A percentile compares a stretch with the other conserved stretches of the same genome.
Evolutionary conservation across 2,888 invertebrate genomes (phyloP).

Genomic region (Platypus cylindrus): DNA sequence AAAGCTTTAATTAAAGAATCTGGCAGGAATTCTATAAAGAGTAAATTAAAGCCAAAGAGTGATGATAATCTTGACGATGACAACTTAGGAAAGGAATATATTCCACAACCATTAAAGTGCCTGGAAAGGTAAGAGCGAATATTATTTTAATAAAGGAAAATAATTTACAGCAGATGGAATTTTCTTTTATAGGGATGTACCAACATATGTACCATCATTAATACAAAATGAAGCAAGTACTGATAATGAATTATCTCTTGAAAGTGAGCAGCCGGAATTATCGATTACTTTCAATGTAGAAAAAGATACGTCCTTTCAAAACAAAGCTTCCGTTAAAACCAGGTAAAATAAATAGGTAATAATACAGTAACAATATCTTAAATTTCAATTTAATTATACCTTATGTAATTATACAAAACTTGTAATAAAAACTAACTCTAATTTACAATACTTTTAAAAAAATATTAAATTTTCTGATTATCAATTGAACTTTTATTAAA

Average conservation of each 20-base stretch:
- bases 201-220: constrained; percentile 21
- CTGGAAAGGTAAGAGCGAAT: constrained; percentile 5
- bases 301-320: not conserved
- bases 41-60: constrained; percentile 6
- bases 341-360: too few relatives aligned
- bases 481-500: not conserved
- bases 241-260: too few relatives aligned
- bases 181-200: constrained; percentile 12
- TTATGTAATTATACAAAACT: too few relatives aligned
- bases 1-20: constrained; percentile 22
- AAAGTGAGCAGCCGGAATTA: not conserved
- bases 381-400: too few relatives aligned
- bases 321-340: too few relatives aligned
- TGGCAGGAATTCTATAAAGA: constrained; percentile 7
- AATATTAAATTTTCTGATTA: too few relatives aligned
- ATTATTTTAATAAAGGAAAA: not conserved
- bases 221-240: constrained; percentile 11
- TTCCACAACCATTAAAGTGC: constrained; percentile 25
- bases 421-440: too few relatives aligned
- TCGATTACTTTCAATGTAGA: not conserved
- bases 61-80: constrained; percentile 14
- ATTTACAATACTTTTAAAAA: too few relatives aligned
- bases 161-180: not conserved
- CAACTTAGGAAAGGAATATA: constrained; percentile 13
- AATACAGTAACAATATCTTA: too few relatives aligned